Conservation (phyloP, 1,140 invertebrate species). For the Drosophila parabipectinata region DNA sequence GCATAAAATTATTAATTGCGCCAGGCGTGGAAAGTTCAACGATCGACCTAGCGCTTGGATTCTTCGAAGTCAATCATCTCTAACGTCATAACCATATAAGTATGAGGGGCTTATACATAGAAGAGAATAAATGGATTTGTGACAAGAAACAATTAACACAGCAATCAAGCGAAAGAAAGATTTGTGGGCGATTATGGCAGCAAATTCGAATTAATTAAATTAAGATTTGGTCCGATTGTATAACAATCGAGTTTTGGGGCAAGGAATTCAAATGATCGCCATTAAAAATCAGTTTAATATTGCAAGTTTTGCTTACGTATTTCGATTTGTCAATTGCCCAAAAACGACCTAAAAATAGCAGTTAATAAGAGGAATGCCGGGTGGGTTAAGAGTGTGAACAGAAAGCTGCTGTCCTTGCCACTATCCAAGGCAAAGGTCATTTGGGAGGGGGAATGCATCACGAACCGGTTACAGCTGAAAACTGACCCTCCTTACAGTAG, state of each 20-base stretch:
- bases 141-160: constrained; percentile 29
- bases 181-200: constrained; percentile 11
- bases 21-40: constrained; percentile 27
- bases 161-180: constrained; percentile 28
- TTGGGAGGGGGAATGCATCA: constrained; percentile 6
- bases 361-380: constrained; percentile 8
- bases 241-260: constrained; percentile 33
- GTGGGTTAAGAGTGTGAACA: constrained; percentile 28
- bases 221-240: constrained; percentile 23
- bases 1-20: constrained; percentile 27
- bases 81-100: constrained; percentile 23
- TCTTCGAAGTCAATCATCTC: constrained; percentile 25
- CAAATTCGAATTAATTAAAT: constrained; percentile 41
- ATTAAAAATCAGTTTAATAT: constrained; percentile 45
- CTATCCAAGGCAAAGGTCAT: constrained; percentile 48
- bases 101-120: neutral
- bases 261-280: constrained; percentile 21
- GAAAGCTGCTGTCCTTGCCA: constrained; percentile 27
- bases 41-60: constrained; percentile 44
- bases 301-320: constrained; percentile 23
- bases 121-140: constrained; percentile 33
- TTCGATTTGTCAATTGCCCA: constrained; percentile 21
- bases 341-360: neutral
- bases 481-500: constrained; percentile 10
- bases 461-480: constrained; percentile 29